phyloP scores from a whole-genome alignment of 1,140 invertebrate genomes.

The Euura saliciscinereae region DNA sequence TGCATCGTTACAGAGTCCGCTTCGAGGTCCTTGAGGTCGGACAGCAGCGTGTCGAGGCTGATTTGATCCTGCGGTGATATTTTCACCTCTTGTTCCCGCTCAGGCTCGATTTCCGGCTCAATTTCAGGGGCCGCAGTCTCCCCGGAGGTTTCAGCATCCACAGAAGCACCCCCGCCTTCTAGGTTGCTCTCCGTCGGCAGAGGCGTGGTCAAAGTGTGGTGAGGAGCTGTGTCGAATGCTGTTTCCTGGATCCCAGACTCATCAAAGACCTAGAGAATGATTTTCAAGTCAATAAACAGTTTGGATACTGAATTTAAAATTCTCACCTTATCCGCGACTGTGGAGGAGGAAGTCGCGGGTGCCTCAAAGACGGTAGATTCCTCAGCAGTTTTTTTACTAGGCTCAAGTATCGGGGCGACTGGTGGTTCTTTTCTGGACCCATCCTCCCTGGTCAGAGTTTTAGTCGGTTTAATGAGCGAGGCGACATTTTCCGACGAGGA shows the following conservation, averaged over 20 bases:
- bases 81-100: constrained; percentile 39
- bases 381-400: constrained; percentile 41
- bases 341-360: constrained; percentile 42
- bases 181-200: background rate
- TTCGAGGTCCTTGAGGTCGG: constrained; percentile 58
- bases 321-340: background rate
- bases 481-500: constrained; percentile 31
- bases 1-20: constrained; percentile 37
- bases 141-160: background rate
- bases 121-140: background rate
- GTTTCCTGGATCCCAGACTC: constrained; percentile 24
- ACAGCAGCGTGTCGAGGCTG: constrained; percentile 56
- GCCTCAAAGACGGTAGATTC: constrained; percentile 52
- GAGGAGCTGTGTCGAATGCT: constrained; percentile 24
- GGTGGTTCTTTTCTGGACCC: constrained; percentile 28
- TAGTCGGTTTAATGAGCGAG: constrained; percentile 48
- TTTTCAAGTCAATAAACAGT: background rate
- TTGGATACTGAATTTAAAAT: no score
- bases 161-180: background rate
- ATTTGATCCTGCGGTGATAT: constrained; percentile 47
- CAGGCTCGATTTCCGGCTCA: constrained; percentile 13
- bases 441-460: constrained; percentile 46
- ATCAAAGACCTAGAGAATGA: constrained; percentile 23
- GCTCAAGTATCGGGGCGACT: constrained; percentile 34
- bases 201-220: constrained; percentile 16